Evolutionary conservation across 2,888 invertebrate species (phyloP), one percentile per base, ranked within the genome.

Genomic region (Agrotis segetum): DNA sequence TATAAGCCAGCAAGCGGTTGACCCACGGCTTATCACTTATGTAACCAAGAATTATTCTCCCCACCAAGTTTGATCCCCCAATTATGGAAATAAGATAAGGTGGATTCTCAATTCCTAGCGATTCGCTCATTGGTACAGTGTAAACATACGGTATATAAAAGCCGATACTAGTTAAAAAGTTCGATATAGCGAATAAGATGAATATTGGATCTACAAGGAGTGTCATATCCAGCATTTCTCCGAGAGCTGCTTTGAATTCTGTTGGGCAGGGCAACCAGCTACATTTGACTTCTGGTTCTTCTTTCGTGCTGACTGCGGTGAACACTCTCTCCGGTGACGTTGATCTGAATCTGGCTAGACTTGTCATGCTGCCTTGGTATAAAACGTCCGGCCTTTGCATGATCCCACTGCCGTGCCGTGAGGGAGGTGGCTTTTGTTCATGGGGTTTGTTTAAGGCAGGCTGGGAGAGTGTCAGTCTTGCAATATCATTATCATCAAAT

Each of bases 81-180:
- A 99, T 98, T 65, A 98, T 96, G 21, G 98, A 97, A 81, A 99
- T 96, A 70, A 99, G 96, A 88, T 97, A 97, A 85, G 98, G 97
- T 7, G 98, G 97, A 67, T 97, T 96, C 21, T 93, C 89, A 47
- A 98, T 94, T 2, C 96, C 96, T 64, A 97, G 89, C 67, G 97
- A 95, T 74, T 97, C 96, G 16, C 98, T 98, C 95, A 98, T 97
- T 61, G 98, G 97, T 85, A 98, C 97, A 74, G 98, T 97, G 90
- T 98, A 99, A 66, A 99, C 97, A 90, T 99, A 99, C 49, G 99
- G 99, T 89, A 99, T 97, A 92, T 99, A 99, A 96, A 99, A 99
- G 75, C 99, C 99, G 89, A 99, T 98, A 90, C 99, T 99, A 56
- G 99, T 99, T 90, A 98, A 97, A 92, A 99, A 99, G 94, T 99